Conservation (phyloP, 2,797 vertebrate genomes). For the Adelosebastes latens region DNA sequence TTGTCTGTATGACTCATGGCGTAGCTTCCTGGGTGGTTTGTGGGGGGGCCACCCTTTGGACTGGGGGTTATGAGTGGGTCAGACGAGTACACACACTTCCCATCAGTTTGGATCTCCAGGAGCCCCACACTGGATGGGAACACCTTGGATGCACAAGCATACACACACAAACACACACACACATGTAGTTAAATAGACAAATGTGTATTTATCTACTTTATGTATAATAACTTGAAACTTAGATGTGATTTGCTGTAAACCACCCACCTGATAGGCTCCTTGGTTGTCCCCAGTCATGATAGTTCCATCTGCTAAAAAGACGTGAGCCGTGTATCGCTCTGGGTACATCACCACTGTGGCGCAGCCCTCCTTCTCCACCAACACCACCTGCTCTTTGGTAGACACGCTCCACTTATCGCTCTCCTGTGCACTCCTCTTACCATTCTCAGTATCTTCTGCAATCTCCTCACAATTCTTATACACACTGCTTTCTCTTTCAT, state of each 20-base stretch:
- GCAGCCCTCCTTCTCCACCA: conserved; percentile 88
- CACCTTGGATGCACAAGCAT: conserved; percentile 77
- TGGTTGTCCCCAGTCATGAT: conserved; percentile 84
- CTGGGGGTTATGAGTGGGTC: conserved; percentile 25
- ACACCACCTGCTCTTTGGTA: conserved; percentile 78
- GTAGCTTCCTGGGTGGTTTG: conserved; percentile 81
- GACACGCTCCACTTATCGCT: background rate
- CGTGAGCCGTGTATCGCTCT: conserved; percentile 78
- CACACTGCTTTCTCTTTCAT: conserved; percentile 54
- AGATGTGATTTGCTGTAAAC: background rate
- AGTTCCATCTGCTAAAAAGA: conserved; percentile 89
- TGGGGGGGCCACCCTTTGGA: conserved; percentile 15
- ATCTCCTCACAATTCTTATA: background rate
- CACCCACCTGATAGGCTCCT: conserved; percentile 88
- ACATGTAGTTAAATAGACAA: background rate
- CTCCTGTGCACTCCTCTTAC: background rate
- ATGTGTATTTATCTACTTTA: background rate
- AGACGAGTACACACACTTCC: conserved; percentile 84
- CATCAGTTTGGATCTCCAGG: conserved; percentile 85
- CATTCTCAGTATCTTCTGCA: conserved; percentile 1
- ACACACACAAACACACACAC: background rate
- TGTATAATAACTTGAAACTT: background rate
- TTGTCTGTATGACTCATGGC: conserved; percentile 86
- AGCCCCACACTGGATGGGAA: conserved; percentile 80
- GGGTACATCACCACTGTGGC: conserved; percentile 87